Percentiles rank a stretch among this genome's conserved stretches.
Conservation (phyloP, 1,140 invertebrate species). For the Drosophila elegans region DNA sequence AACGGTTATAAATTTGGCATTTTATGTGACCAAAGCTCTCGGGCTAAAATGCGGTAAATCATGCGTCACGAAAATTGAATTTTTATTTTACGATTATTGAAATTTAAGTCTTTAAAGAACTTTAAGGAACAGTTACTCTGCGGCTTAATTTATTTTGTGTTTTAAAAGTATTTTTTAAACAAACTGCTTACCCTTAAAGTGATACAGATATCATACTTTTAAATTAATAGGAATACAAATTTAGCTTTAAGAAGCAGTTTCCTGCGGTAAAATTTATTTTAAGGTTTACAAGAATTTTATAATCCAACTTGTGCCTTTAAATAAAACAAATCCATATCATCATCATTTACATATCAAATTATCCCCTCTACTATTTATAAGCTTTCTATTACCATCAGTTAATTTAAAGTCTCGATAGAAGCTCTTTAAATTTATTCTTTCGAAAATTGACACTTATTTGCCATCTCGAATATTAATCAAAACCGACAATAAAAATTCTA, state of each 20-base stretch:
- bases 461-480: not conserved
- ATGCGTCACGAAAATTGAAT: slow-evolving; percentile 3
- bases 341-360: no score
- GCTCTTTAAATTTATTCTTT: not conserved
- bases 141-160: not conserved
- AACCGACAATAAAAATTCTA: slow-evolving; percentile 11
- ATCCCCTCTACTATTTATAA: no score
- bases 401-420: not conserved
- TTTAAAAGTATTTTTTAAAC: not conserved
- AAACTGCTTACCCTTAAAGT: no score
- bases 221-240: no score
- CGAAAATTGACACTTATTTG: slow-evolving; percentile 4
- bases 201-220: no score
- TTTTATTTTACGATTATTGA: slow-evolving; percentile 22
- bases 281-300: no score
- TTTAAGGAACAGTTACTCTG: not conserved
- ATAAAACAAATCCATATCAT: no score
- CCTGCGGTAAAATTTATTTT: no score
- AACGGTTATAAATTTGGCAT: slow-evolving; percentile 21
- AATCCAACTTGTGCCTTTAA: no score
- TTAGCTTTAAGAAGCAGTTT: no score
- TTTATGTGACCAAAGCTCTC: not conserved
- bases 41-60: slow-evolving; percentile 26
- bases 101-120: slow-evolving; percentile 3
- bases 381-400: no score